Evolutionary conservation across 1,140 invertebrate species (phyloP), one percentile per base, ranked within the genome.

Genomic region (Bombus vancouverensis): DNA sequence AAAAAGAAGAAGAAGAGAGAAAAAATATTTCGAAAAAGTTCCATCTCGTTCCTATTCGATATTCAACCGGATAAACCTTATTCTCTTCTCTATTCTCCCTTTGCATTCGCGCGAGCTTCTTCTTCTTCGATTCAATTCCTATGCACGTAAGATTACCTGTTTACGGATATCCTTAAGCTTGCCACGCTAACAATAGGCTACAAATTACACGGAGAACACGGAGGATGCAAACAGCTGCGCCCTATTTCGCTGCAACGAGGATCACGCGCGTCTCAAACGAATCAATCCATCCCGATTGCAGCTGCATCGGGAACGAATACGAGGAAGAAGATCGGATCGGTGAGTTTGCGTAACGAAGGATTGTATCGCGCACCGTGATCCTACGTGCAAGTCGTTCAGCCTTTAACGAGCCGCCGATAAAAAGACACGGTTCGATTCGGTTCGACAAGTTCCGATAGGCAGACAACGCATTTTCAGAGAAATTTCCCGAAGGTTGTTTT

Each of bases 181-280:
- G 75, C 57, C 75, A 25, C 34, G 75, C 28, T 34, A 32, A 77
- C 77, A 82, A 47, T n/a, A 65, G 57, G 62, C 73, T 76, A 65
- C 81, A 75, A 83, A 76, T 76, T 75, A 71, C 71, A 44, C 32
- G 28, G 81, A 34, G 53, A 74, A 65, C 44, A 25, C 81, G 47
- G 8, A 28, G 28, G 59, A 83, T 75, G 81, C 72, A 83, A 77
- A 77, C 65, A 68, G 44, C 44, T 32, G 73, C 62, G 74, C 39
- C 62, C 59, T 74, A 74, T 82, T 66, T 66, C 42, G 10, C 25
- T 34, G 42, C 22, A 28, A 75, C 71, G 57, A 66, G 71, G 39
- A 82, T 82, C 71, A 57, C 65, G 65, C 74, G 65, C 32, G 68
- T 79, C 25, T 72, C 66, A 32, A 62, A 42, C n/a, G 68, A 85